These are phyloP conservation scores for Hydropotes inermis DNA, from an alignment of 2,113 vertebrate species.

Conservation along the genomic window DNA sequence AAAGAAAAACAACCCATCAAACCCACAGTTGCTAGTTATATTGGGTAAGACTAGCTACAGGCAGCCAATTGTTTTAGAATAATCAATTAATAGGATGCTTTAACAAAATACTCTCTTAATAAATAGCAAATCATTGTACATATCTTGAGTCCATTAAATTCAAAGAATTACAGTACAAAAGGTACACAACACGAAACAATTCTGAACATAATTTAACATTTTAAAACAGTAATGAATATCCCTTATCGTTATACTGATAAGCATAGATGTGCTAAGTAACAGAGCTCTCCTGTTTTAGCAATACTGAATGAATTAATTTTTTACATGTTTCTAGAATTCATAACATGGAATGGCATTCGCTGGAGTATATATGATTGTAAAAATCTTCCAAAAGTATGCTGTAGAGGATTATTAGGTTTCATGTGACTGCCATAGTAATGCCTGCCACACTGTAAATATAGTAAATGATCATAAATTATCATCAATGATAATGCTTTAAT, in stretches of 20 bases:
- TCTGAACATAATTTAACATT: constrained; percentile 52
- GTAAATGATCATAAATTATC: not conserved
- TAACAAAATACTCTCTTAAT: constrained; percentile 37
- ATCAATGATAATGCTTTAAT: not conserved
- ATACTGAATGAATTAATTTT: constrained; percentile 22
- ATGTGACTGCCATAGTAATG: constrained; percentile 48
- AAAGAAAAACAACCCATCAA: not conserved
- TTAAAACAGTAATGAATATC: constrained; percentile 53
- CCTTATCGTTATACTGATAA: constrained; percentile 50
- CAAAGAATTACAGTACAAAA: constrained; percentile 60
- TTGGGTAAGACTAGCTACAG: constrained; percentile 30
- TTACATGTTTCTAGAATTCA: constrained; percentile 42
- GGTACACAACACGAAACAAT: constrained; percentile 58
- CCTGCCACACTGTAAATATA: constrained; percentile 20
- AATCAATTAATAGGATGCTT: constrained; percentile 49
- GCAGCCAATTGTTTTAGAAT: constrained; percentile 48
- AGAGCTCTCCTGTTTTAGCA: constrained; percentile 42
- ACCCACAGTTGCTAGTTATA: constrained; percentile 43
- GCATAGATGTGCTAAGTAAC: constrained; percentile 35
- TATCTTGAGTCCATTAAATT: constrained; percentile 49
- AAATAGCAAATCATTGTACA: constrained; percentile 44
- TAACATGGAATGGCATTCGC: constrained; percentile 45
- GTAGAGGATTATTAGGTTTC: constrained; percentile 1
- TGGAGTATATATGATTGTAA: constrained; percentile 41
- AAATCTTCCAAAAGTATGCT: not conserved